phyloP scores from a whole-genome alignment of 2,797 vertebrate genomes.

The Anomalospiza imberbis region DNA sequence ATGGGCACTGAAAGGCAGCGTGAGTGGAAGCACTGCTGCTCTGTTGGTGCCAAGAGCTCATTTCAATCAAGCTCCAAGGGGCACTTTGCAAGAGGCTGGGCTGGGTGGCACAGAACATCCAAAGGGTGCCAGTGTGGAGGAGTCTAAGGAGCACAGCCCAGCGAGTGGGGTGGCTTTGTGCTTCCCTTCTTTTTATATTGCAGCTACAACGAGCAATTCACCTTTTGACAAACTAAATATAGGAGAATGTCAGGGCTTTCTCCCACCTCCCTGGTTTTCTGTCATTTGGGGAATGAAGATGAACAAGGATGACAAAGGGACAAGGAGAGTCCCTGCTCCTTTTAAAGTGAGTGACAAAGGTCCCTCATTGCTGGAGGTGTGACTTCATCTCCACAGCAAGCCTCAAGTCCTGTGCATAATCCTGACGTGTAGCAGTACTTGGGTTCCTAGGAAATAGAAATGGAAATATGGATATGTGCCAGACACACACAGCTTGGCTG shows the following conservation, averaged over 20 bases:
- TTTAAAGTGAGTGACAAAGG: background rate
- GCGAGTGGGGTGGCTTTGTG: fast-evolving
- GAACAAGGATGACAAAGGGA: background rate
- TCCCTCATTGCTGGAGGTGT: background rate
- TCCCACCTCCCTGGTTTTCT: background rate
- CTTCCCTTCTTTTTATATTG: background rate
- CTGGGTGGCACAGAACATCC: background rate
- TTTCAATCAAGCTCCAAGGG: background rate
- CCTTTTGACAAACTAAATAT: background rate
- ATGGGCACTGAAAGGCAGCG: fast-evolving
- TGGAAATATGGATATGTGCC: background rate
- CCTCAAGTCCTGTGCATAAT: fast-evolving
- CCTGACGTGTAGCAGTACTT: fast-evolving
- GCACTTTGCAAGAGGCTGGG: background rate
- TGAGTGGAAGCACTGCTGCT: background rate
- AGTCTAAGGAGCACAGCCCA: background rate
- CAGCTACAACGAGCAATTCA: background rate
- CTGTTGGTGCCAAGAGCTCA: fast-evolving
- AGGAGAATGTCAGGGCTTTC: background rate
- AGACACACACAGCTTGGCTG: background rate
- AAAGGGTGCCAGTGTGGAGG: fast-evolving
- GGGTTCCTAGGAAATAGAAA: background rate
- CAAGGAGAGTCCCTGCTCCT: background rate
- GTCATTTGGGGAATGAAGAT: background rate
- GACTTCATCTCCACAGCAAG: background rate